Evolutionary conservation across 2,888 invertebrate species (phyloP).

Genomic region (Gymnocheta viridis): DNA sequence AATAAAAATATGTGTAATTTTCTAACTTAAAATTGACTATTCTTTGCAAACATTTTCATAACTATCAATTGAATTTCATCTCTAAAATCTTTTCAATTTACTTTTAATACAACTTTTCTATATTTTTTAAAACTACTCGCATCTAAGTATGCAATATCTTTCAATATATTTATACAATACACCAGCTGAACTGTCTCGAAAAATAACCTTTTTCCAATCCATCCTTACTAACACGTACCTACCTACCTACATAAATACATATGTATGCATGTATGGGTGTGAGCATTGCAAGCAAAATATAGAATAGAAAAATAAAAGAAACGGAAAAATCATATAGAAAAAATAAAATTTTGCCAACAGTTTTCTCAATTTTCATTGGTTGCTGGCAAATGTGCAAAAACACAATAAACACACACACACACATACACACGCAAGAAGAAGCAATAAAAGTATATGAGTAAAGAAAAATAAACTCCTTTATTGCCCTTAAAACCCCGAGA

Average conservation of each 20-base stretch:
- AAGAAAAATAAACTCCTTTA: slow-evolving; percentile 39
- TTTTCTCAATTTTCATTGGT: slow-evolving; percentile 68
- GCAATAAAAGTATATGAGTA: slow-evolving; percentile 11
- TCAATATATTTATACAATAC: slow-evolving; percentile 13
- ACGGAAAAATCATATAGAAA: slow-evolving; percentile 47
- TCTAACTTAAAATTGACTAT: slow-evolving; percentile 8
- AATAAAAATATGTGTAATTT: neutral
- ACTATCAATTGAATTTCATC: slow-evolving; percentile 45
- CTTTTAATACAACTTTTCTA: slow-evolving; percentile 8
- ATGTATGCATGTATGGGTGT: neutral
- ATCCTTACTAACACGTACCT: neutral
- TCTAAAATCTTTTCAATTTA: slow-evolving; percentile 10
- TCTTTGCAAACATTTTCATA: slow-evolving; percentile 21
- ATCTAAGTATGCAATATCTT: slow-evolving; percentile 50
- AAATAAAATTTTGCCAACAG: slow-evolving; percentile 55
- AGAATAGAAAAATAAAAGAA: slow-evolving; percentile 25
- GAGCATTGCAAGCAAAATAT: slow-evolving; percentile 14
- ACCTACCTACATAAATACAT: slow-evolving; percentile 3
- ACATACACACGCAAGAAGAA: neutral
- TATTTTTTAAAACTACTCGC: slow-evolving; percentile 1
- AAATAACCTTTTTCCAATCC: neutral
- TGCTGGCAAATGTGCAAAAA: slow-evolving; percentile 38
- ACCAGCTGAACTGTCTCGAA: neutral
- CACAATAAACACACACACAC: slow-evolving; percentile 7
- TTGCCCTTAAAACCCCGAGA: slow-evolving; percentile 60